Evolutionary conservation across 30 jellyfish, hydroid and myxozoan species (phyloP).

Genomic region (Sanderia malayensis): DNA sequence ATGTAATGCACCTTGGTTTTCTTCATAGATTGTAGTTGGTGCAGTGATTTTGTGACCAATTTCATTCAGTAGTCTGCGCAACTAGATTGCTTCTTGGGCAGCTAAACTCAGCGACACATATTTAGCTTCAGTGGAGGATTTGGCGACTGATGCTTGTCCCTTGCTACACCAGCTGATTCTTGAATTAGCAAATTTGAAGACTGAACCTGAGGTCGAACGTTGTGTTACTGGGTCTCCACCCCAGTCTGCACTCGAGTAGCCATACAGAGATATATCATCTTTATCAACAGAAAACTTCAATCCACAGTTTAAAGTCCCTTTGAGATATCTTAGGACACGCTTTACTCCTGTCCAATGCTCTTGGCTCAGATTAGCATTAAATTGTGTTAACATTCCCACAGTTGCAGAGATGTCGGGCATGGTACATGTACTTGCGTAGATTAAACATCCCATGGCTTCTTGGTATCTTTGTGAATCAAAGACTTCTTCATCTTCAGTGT

Average conservation of each 20-base stretch:
- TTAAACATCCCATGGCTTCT: slow-evolving; percentile 43
- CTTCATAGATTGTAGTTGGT: neutral
- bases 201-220: slow-evolving; percentile 49
- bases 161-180: slow-evolving; percentile 53
- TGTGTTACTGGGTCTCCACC: slow-evolving; percentile 45
- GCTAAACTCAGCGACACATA: slow-evolving; percentile 37
- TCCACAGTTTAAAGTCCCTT: slow-evolving; percentile 57
- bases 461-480: slow-evolving; percentile 37
- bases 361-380: slow-evolving; percentile 45
- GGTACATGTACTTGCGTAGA: slow-evolving; percentile 40
- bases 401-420: slow-evolving; percentile 68
- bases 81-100: slow-evolving; percentile 53
- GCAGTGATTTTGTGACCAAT: neutral
- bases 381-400: slow-evolving; percentile 43
- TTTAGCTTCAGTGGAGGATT: slow-evolving; percentile 62
- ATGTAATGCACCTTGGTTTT: slow-evolving; percentile 15
- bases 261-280: slow-evolving; percentile 11
- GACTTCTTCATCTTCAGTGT: slow-evolving; percentile 43
- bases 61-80: slow-evolving; percentile 34
- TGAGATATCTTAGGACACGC: slow-evolving; percentile 27
- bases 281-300: slow-evolving; percentile 17
- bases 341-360: slow-evolving; percentile 38
- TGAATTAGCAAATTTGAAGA: slow-evolving; percentile 28
- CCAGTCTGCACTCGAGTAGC: slow-evolving; percentile 57
- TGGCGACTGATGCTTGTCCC: slow-evolving; percentile 48